Evolutionary conservation across 35 echinoderm and acorn worm species (phyloP).

Genomic region (Eucidaris tribuloides): DNA sequence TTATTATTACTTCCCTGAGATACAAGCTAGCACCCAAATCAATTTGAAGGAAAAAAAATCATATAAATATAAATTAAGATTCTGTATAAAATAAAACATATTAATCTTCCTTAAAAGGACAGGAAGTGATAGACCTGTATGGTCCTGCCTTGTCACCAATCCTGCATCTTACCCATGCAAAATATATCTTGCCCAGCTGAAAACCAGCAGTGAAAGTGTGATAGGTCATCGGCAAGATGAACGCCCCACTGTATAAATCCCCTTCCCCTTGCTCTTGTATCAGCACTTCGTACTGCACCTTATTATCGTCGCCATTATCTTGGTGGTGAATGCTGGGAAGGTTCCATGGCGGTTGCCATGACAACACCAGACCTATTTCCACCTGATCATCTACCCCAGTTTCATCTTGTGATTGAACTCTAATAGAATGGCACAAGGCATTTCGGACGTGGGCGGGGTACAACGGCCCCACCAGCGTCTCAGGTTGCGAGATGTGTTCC

Average conservation of each 20-base stretch:
- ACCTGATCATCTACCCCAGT: neutral
- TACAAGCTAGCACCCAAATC: too few species aligned
- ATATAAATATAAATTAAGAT: too few species aligned
- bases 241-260: conserved; percentile 29
- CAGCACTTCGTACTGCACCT: conserved; percentile 83
- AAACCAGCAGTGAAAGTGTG: conserved; percentile 42
- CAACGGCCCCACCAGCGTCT: neutral
- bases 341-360: conserved; percentile 85
- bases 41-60: too few species aligned
- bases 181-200: conserved; percentile 17
- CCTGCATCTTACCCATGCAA: conserved; percentile 63
- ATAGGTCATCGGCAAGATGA: conserved; percentile 34
- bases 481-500: neutral
- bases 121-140: conserved; percentile 14
- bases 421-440: neutral
- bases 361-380: conserved; percentile 8
- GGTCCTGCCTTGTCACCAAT: conserved; percentile 29
- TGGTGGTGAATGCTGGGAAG: neutral
- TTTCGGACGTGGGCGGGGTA: conserved; percentile 23
- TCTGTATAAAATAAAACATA: too few species aligned
- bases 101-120: neutral
- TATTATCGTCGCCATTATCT: neutral
- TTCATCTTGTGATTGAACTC: neutral
- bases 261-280: conserved; percentile 39
- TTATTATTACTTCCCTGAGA: too few species aligned